A percentile compares a stretch with the other conserved stretches of the same genome.
These are phyloP conservation scores for Pipistrellus kuhlii DNA, from an alignment of 2,797 vertebrate species.

Conservation along the genomic window DNA sequence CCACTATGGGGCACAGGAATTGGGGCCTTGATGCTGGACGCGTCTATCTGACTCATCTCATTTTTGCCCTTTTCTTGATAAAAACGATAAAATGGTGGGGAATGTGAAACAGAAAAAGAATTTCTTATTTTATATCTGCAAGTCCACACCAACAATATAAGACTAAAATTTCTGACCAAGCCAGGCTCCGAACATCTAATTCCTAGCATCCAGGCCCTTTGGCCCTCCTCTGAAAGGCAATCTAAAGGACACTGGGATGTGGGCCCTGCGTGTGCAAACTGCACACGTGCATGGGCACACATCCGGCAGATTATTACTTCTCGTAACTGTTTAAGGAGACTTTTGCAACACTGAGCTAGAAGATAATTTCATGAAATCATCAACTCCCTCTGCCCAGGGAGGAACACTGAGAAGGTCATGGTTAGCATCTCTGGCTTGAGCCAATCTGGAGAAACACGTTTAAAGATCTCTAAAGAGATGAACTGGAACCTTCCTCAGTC, in stretches of 20 bases:
- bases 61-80: conserved; percentile 39
- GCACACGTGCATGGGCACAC: background rate
- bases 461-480: background rate
- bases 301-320: background rate
- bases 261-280: background rate
- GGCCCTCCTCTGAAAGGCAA: background rate
- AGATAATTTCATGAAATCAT: background rate
- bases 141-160: background rate
- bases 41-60: background rate
- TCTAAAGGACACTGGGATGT: background rate
- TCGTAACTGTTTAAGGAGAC: background rate
- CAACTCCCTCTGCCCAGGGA: background rate
- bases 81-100: background rate
- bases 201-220: background rate
- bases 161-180: background rate
- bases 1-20: background rate
- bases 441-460: background rate
- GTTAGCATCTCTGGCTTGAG: background rate
- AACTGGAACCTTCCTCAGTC: background rate
- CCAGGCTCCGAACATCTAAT: background rate
- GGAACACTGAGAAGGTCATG: background rate
- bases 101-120: background rate
- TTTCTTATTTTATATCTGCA: background rate
- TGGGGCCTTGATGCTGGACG: background rate
- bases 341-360: background rate